Percentiles rank a stretch among this genome's conserved stretches.
phyloP scores from a whole-genome alignment of 2,113 vertebrate species.

The Gracilinanus agilis region DNA sequence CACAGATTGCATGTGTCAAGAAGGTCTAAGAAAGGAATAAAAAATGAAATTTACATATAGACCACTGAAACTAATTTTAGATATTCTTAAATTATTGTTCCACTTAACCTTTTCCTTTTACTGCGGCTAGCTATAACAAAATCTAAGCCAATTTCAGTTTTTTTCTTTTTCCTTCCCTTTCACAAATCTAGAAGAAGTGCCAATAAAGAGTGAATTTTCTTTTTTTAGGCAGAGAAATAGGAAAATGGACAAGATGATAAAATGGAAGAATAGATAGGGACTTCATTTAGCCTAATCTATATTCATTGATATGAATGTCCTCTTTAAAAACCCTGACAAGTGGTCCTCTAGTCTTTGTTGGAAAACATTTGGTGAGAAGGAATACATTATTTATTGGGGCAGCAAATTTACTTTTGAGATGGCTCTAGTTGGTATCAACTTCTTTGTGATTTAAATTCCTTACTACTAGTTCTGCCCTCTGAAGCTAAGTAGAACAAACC shows the following conservation, averaged over 20 bases:
- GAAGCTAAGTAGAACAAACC: neutral
- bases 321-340: slow-evolving; percentile 24
- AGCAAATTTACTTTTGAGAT: neutral
- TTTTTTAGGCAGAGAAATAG: slow-evolving; percentile 2
- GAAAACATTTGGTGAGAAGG: neutral
- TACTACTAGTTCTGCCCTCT: neutral
- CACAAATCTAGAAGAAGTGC: neutral
- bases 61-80: neutral
- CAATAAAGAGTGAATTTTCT: neutral
- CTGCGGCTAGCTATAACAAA: neutral
- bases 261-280: neutral
- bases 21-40: neutral
- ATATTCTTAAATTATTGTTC: neutral
- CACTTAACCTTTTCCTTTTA: neutral
- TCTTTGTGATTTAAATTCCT: neutral
- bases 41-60: neutral
- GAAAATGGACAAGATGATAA: slow-evolving; percentile 6
- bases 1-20: neutral
- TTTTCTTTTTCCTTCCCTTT: neutral
- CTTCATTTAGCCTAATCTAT: neutral
- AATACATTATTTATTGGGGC: neutral
- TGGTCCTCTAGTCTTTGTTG: slow-evolving; percentile 31
- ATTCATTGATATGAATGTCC: neutral
- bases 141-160: slow-evolving; percentile 22
- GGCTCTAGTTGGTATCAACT: neutral